phyloP scores from a whole-genome alignment of 2,113 vertebrate genomes.

The Platycercus adscitus region DNA sequence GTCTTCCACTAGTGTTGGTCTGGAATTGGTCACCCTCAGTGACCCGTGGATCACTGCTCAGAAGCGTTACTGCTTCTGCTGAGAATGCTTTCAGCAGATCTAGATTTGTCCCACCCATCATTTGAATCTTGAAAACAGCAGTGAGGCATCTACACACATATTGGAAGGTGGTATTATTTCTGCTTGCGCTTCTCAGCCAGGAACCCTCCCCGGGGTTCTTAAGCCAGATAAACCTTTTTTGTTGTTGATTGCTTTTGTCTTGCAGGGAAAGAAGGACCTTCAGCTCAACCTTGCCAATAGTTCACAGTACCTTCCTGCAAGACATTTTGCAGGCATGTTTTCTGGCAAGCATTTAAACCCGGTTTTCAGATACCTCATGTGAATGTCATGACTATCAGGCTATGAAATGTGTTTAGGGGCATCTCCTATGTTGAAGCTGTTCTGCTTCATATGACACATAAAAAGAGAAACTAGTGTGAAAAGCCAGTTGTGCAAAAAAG shows the following conservation, averaged over 20 bases:
- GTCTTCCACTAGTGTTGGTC: neutral
- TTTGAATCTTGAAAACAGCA: neutral
- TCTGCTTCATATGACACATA: neutral
- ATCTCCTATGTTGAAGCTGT: neutral
- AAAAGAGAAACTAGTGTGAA: neutral
- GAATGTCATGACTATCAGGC: neutral
- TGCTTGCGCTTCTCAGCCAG: neutral
- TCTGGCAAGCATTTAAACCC: neutral
- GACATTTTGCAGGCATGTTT: neutral
- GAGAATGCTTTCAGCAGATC: neutral
- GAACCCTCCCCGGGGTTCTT: neutral
- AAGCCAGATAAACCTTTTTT: neutral
- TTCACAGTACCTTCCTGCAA: neutral
- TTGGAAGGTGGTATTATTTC: neutral
- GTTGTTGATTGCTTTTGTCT: neutral
- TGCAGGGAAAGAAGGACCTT: neutral
- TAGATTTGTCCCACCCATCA: neutral
- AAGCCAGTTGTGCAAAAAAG: neutral
- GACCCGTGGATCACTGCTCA: neutral
- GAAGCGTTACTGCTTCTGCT: neutral
- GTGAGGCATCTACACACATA: rapidly evolving
- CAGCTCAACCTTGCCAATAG: neutral
- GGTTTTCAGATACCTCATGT: neutral
- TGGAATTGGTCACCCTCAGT: neutral
- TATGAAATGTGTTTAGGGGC: neutral